Percentiles rank a stretch among this genome's conserved stretches.
Evolutionary conservation across 2,888 invertebrate species (phyloP).

Genomic region (Tetramorium bicarinatum): DNA sequence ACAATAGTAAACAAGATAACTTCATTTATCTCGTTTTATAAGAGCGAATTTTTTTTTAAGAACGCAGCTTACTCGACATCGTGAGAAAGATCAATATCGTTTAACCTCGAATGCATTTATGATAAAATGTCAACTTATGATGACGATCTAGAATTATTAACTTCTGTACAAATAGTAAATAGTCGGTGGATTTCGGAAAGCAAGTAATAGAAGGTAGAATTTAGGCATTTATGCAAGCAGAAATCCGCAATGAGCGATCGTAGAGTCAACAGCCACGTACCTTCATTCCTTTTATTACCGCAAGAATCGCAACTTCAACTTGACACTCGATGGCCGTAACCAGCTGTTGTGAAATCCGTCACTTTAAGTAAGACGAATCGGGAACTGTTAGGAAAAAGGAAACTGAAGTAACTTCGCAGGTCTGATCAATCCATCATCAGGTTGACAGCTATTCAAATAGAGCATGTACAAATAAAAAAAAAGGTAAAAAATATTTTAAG

Average conservation of each 20-base stretch:
- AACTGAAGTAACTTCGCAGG: conserved; percentile 43
- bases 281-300: conserved; percentile 9
- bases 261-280: conserved; percentile 4
- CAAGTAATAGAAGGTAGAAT: background rate
- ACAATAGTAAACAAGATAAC: background rate
- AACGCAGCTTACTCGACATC: background rate
- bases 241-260: background rate
- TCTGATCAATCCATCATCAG: conserved; percentile 68
- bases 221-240: background rate
- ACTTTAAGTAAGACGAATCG: conserved; percentile 77
- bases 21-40: background rate
- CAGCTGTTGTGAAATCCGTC: conserved; percentile 77
- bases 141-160: background rate
- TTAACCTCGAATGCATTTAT: background rate
- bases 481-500: conserved; percentile 3
- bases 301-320: conserved; percentile 9
- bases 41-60: background rate
- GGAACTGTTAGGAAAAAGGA: conserved; percentile 35
- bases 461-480: conserved; percentile 24
- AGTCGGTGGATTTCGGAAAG: background rate
- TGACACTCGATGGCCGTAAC: conserved; percentile 37
- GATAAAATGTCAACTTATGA: background rate
- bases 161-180: background rate
- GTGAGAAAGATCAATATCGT: background rate
- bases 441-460: conserved; percentile 51